Conservation (phyloP, 1,140 invertebrate species). For the Drosophila pachea region DNA sequence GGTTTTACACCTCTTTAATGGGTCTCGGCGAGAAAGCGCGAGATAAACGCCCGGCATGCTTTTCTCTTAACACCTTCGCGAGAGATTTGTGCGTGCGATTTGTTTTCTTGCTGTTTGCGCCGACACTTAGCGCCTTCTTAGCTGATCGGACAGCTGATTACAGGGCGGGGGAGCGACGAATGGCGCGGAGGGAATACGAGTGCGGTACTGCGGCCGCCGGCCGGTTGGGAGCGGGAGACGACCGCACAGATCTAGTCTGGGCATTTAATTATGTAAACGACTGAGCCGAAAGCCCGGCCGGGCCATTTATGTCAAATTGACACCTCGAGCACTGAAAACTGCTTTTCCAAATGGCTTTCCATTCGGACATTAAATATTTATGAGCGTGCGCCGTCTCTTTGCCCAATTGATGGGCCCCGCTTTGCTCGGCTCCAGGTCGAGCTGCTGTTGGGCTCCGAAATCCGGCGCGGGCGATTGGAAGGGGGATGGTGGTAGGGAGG, state of each 20-base stretch:
- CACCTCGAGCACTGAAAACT: slow-evolving; percentile 51
- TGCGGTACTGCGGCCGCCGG: too few species aligned
- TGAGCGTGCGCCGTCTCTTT: slow-evolving; percentile 60
- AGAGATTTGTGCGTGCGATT: slow-evolving; percentile 72
- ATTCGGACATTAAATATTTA: slow-evolving; percentile 67
- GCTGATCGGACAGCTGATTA: slow-evolving; percentile 47
- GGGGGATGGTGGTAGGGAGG: too few species aligned
- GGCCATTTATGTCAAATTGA: slow-evolving; percentile 76
- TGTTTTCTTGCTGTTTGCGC: slow-evolving; percentile 57
- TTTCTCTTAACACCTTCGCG: slow-evolving; percentile 75
- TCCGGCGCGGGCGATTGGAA: slow-evolving; percentile 39
- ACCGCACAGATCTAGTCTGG: slow-evolving; percentile 22
- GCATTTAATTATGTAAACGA: slow-evolving; percentile 76
- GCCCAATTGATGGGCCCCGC: slow-evolving; percentile 67
- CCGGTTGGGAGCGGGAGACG: neutral
- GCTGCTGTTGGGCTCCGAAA: too few species aligned
- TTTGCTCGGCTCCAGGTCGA: slow-evolving; percentile 5
- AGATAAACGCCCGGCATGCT: slow-evolving; percentile 67
- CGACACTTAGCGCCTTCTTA: slow-evolving; percentile 70
- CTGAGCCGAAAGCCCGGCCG: slow-evolving; percentile 26
- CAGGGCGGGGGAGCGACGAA: neutral
- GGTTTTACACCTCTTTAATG: slow-evolving; percentile 48
- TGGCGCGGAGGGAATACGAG: neutral
- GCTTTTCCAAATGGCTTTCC: slow-evolving; percentile 25
- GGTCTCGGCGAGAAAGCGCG: slow-evolving; percentile 41